Conservation (phyloP, 2,797 vertebrate genomes). For the Coluber constrictor region DNA sequence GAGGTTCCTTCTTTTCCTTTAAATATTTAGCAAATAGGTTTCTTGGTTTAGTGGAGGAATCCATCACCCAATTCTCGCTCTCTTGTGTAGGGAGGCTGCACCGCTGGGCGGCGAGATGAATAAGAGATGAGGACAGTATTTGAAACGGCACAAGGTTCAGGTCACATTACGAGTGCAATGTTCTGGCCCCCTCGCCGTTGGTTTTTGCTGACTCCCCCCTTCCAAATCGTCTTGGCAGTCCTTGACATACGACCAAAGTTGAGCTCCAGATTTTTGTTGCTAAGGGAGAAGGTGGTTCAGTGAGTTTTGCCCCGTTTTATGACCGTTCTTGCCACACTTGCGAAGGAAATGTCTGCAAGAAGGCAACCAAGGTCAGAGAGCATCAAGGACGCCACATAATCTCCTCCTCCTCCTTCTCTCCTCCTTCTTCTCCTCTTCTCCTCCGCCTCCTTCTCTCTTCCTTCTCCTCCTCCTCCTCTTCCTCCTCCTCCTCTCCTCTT, state of each 20-base stretch:
- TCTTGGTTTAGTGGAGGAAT: neutral
- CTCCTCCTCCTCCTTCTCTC: no score
- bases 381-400: neutral
- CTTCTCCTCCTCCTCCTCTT: no score
- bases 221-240: neutral
- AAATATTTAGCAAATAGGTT: constrained; percentile 14
- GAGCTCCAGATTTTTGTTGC: neutral
- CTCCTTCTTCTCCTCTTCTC: no score
- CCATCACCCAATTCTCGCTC: neutral
- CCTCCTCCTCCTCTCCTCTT: no score
- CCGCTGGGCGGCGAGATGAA: neutral
- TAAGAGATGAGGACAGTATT: neutral
- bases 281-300: neutral
- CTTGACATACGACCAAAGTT: neutral
- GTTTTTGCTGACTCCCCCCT: neutral
- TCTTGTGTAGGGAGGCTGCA: neutral
- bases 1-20: neutral
- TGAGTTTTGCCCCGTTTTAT: no score
- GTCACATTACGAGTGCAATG: neutral
- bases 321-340: neutral
- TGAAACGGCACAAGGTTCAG: neutral
- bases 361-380: neutral
- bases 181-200: no score
- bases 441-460: no score
- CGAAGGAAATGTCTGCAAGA: neutral